Percentiles rank a stretch among this genome's conserved stretches.
These are phyloP conservation scores for Oryctolagus cuniculus DNA, from an alignment of 2,113 vertebrate genomes.

Conservation along the genomic window mOryCun1.1 NC_091441.1:62963501-62964000, in stretches of 20 bases:
- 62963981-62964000: too few relatives aligned
- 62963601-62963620: neutral
- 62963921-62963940: neutral
- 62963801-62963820: neutral
- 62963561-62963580: too few relatives aligned
- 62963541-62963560: accelerated
- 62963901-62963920: too few relatives aligned
- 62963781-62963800: neutral
- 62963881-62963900: neutral
- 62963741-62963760: too few relatives aligned
- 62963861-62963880: neutral
- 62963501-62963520: neutral
- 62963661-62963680: neutral
- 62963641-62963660: neutral
- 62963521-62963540: accelerated
- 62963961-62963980: neutral
- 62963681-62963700: neutral
- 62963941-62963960: neutral
- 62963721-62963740: too few relatives aligned
- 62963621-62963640: neutral
- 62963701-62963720: neutral
- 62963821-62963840: neutral
- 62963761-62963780: neutral
- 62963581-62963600: neutral
- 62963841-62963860: neutral